phyloP scores from a whole-genome alignment of 2,888 invertebrate species.

The Latrodectus hesperus region DNA sequence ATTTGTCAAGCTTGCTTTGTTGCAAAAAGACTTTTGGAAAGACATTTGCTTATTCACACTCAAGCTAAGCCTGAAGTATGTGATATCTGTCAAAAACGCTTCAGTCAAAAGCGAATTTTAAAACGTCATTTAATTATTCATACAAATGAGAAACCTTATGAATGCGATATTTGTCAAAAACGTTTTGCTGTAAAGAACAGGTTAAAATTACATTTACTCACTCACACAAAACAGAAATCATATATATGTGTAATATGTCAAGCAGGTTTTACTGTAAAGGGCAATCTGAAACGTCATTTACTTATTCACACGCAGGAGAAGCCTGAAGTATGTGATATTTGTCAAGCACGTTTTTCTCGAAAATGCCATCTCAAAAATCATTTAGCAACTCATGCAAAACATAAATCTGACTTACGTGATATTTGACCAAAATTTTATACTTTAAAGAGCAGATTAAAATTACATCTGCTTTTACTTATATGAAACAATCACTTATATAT shows the following conservation, averaged over 20 bases:
- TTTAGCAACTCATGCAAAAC: not conserved
- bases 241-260: conserved; percentile 4
- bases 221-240: conserved; percentile 12
- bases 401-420: not conserved
- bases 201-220: conserved; percentile 5
- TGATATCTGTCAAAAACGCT: conserved; percentile 2
- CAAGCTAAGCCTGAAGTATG: not conserved
- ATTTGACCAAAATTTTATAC: not conserved
- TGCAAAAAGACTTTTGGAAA: not conserved
- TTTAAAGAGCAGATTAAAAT: not conserved
- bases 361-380: not conserved
- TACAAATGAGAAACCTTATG: not conserved
- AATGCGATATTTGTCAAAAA: conserved; percentile 5
- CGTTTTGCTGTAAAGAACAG: not conserved
- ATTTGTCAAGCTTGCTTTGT: no score
- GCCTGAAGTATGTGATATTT: not conserved
- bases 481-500: no score
- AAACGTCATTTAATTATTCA: conserved; percentile 4
- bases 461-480: not conserved
- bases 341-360: conserved; percentile 2
- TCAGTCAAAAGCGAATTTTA: conserved; percentile 9
- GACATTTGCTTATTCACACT: conserved; percentile 19
- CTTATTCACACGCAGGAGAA: conserved; percentile 7
- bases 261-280: not conserved
- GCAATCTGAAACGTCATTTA: not conserved